Evolutionary conservation across 2,113 vertebrate species (phyloP).

Genomic region (Spilogale gracilis): DNA sequence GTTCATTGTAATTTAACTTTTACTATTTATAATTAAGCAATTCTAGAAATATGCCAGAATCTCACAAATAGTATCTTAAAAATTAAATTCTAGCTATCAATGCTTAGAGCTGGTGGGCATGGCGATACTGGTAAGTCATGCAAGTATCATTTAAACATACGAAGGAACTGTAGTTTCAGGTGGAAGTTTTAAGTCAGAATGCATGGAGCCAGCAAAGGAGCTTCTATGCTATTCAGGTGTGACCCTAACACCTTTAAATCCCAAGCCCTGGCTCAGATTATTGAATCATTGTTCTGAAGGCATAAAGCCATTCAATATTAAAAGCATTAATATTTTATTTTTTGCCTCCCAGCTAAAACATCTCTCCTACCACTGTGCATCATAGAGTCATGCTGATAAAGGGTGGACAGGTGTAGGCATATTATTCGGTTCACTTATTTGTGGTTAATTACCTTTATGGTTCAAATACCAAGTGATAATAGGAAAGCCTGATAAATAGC

Average conservation of each 20-base stretch:
- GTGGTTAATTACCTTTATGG: constrained; percentile 61
- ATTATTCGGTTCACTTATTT: constrained; percentile 72
- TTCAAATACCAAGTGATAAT: constrained; percentile 73
- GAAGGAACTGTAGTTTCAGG: constrained; percentile 49
- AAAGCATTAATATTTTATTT: constrained; percentile 79
- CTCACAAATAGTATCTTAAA: neutral
- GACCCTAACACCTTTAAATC: constrained; percentile 68
- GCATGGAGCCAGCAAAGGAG: constrained; percentile 9
- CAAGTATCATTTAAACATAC: constrained; percentile 55
- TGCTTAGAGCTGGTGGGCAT: neutral
- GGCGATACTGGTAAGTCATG: neutral
- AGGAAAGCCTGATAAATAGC: constrained; percentile 63
- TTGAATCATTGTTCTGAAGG: constrained; percentile 69
- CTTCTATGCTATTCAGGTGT: constrained; percentile 49
- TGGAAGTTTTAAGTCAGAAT: constrained; percentile 43
- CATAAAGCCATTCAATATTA: constrained; percentile 74
- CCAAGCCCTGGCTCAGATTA: constrained; percentile 65
- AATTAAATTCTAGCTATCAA: constrained; percentile 6
- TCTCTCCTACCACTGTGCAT: constrained; percentile 68
- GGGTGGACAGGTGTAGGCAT: constrained; percentile 70
- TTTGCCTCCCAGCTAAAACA: constrained; percentile 73
- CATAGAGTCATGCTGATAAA: constrained; percentile 77
- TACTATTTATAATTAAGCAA: constrained; percentile 23
- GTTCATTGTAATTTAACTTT: neutral
- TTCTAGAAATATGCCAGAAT: neutral